Evolutionary conservation across 2,888 invertebrate genomes (phyloP).

Genomic region (Esperia sulphurella): DNA sequence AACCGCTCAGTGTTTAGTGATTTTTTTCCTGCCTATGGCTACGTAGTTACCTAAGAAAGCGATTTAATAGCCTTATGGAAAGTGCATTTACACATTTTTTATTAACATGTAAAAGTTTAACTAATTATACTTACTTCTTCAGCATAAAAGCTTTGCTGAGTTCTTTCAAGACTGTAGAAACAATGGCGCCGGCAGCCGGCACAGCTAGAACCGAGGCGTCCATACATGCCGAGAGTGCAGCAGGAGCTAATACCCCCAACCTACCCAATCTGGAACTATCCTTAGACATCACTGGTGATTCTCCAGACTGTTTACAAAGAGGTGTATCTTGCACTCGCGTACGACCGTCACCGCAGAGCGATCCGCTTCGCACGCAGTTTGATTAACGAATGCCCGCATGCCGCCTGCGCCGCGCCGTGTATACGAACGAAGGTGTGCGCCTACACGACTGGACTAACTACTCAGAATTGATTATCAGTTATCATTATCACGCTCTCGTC

Average conservation of each 20-base stretch:
- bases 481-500: no score
- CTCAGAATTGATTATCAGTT: no score
- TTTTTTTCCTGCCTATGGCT: no score
- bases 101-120: neutral
- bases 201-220: conserved; percentile 71
- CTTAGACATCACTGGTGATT: conserved; percentile 53
- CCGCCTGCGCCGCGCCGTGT: neutral
- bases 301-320: conserved; percentile 21
- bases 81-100: neutral
- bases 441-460: no score
- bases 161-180: conserved; percentile 69
- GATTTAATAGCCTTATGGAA: neutral
- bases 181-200: conserved; percentile 69
- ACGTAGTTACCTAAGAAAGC: no score
- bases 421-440: neutral
- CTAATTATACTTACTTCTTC: conserved; percentile 58
- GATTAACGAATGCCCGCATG: conserved; percentile 47
- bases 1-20: no score
- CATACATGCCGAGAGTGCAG: conserved; percentile 67
- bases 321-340: conserved; percentile 27
- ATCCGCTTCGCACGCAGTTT: conserved; percentile 68
- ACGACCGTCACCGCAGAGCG: conserved; percentile 67
- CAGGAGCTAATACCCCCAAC: conserved; percentile 68
- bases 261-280: conserved; percentile 51
- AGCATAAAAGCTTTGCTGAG: conserved; percentile 74